Base-by-base conservation (phyloP, 1,140 invertebrate genomes). In the Atta cephalotes region DNA sequence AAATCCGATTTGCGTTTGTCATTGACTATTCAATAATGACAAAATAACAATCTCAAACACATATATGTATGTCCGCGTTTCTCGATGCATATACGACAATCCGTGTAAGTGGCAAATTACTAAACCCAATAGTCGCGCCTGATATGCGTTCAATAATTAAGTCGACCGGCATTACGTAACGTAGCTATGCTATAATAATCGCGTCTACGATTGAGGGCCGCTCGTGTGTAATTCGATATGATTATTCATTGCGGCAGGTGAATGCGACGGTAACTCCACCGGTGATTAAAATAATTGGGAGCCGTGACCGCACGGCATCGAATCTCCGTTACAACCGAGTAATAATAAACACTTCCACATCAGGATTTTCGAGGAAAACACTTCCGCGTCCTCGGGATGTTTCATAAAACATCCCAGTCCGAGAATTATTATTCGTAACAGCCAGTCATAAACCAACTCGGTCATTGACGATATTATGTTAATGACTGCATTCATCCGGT, bases 161-260 rank as follows among this genome's bases (percentile, higher is more conserved):
- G 90, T 90, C 87, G 87, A 76, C 87, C 79, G 62, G 87, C 86
- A 90, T 91, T 91, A 91, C 89, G 89, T 91, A 91, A 91, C 87
- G 89, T 90, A 85, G 65, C 74, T 90, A 88, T 81, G 74, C 60
- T 91, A 90, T 90, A 87, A 91, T 92, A 92, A 92, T 92, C 91
- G 91, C 84, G 88, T 91, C 88, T 90, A 91, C 91, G 91, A 90
- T 86, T 90, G 88, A 90, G 87, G 86, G 88, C 86, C 89, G 85
- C 89, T 89, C 89, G 90, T 91, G 87, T 87, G 90, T 90, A 92
- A 92, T 92, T 91, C 88, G 88, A 92, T 91, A 92, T 92, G 91
- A 92, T 92, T 92, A 92, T 92, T 92, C 91, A 92, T 92, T 87
- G 89, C 80, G 87, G 81, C 86, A 87, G 91, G 90, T 91, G 91